Conservation (phyloP, 2,113 vertebrate species). For the Silurus asotus region DNA sequence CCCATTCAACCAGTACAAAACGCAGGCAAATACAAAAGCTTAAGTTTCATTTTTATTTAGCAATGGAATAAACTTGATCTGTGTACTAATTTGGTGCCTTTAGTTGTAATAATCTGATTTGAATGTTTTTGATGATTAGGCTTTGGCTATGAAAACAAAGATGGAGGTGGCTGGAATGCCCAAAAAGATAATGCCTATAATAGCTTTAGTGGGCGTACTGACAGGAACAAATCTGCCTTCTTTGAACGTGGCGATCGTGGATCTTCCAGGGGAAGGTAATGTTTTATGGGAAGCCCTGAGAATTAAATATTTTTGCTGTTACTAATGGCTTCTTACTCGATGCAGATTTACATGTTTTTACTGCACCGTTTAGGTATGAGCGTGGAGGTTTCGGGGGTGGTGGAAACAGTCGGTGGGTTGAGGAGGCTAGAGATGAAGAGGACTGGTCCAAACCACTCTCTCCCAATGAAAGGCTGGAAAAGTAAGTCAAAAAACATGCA, state of each 20-base stretch:
- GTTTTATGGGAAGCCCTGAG: not conserved
- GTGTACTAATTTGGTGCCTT: not conserved
- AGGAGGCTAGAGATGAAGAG: constrained; percentile 87
- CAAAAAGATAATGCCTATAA: constrained; percentile 85
- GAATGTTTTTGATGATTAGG: constrained; percentile 36
- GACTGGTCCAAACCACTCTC: constrained; percentile 96
- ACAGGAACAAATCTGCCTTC: constrained; percentile 88
- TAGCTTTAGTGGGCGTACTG: constrained; percentile 84
- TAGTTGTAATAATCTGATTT: not conserved
- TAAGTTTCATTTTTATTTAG: too few relatives aligned
- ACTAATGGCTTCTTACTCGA: not conserved
- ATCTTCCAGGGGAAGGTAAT: constrained; percentile 84
- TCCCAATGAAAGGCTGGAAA: constrained; percentile 89
- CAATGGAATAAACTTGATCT: not conserved
- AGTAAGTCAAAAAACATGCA: constrained; percentile 74
- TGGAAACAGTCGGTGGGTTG: constrained; percentile 89
- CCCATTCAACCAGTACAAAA: constrained; percentile 70
- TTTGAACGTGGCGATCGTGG: constrained; percentile 79
- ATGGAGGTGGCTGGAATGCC: constrained; percentile 84
- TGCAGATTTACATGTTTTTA: not conserved
- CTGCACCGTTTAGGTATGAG: constrained; percentile 64
- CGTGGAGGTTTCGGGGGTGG: constrained; percentile 84
- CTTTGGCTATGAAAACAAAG: constrained; percentile 76
- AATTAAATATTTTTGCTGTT: not conserved
- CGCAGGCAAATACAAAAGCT: constrained; percentile 32